Evolutionary conservation across 2,113 vertebrate species (phyloP), one percentile per base, ranked within the genome.

Genomic region (Ceyx margarethae): DNA sequence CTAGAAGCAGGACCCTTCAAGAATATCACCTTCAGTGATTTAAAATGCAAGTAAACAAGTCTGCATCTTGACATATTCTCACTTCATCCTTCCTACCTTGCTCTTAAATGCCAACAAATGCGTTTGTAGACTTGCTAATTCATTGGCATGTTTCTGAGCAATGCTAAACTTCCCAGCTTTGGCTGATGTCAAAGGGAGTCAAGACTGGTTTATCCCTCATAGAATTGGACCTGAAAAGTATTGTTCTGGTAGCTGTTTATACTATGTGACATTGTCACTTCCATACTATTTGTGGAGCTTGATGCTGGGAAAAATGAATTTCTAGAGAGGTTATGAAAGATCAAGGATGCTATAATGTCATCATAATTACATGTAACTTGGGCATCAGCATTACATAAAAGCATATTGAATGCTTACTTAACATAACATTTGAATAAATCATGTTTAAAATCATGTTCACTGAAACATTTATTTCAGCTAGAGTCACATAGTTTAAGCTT

Each of bases 361-460:
- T 80, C 93, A 95, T 90, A 95, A 94, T 96, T 95, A 89, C 89
- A 94, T 95, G 90, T 86, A 95, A 94, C 72, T 93, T 96, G 92
- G 90, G 81, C 91, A 96, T 93, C 77, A 78, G 85, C 81, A 91
- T 97, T 96, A 94, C 93, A 87, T 96, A 94, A 95, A 96, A 94
- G 90, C 90, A 95, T 92, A 96, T 77, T 95, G 92, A 95, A 96
- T 92, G 54, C 77, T 91, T 96, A 84, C 90, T 96, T 92, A 94
- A 93, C 90, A 93, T 94, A 95, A 95, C 74, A 94, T 95, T 96
- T 96, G 92, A 96, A 96, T 96, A 96, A 94, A 96, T 96, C 95
- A 95, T 96, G 87, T 94, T 96, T 87, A 87, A 96, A 95, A 93
- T 94, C 93, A 94, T 95, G 95, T 95, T 95, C 91, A 79, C 88